Percentiles rank a stretch among this genome's conserved stretches.
phyloP scores from a whole-genome alignment of 1,140 invertebrate species.

The Ceratosolen fusciceps region DNA sequence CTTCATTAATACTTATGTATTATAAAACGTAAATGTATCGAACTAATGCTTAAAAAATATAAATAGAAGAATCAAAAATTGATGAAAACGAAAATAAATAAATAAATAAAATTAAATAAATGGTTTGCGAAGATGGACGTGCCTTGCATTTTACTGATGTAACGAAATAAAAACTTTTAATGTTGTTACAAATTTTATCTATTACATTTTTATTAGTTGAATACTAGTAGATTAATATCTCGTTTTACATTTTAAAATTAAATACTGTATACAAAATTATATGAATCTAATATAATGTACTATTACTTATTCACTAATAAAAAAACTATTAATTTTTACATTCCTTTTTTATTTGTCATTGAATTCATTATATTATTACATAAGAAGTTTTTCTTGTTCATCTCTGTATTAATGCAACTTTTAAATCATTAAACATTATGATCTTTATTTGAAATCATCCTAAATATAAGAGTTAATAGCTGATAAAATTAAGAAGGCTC shows the following conservation, averaged over 20 bases:
- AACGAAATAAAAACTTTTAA: not conserved
- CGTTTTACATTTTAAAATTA: constrained; percentile 9
- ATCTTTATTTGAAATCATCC: too few relatives aligned
- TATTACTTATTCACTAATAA: constrained; percentile 25
- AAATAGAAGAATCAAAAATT: not conserved
- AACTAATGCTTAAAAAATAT: not conserved
- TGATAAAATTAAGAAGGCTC: not conserved
- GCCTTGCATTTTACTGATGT: constrained; percentile 33
- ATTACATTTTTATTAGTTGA: not conserved
- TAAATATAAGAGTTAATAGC: too few relatives aligned
- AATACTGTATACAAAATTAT: constrained; percentile 2
- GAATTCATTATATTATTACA: too few relatives aligned
- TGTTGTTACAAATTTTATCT: not conserved
- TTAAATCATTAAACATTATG: not conserved
- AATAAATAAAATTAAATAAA: constrained; percentile 22
- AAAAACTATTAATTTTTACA: not conserved
- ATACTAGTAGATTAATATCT: not conserved
- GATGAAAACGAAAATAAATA: too few relatives aligned
- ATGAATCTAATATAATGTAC: constrained; percentile 13
- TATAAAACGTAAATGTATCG: not conserved
- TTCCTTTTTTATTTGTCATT: not conserved
- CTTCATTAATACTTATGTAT: constrained; percentile 1
- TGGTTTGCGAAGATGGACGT: constrained; percentile 20
- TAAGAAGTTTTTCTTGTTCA: too few relatives aligned
- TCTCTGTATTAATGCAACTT: not conserved